These are phyloP conservation scores for Lordiphosa stackelbergi DNA, from an alignment of 1,140 invertebrate species.

Conservation along the genomic window DNA sequence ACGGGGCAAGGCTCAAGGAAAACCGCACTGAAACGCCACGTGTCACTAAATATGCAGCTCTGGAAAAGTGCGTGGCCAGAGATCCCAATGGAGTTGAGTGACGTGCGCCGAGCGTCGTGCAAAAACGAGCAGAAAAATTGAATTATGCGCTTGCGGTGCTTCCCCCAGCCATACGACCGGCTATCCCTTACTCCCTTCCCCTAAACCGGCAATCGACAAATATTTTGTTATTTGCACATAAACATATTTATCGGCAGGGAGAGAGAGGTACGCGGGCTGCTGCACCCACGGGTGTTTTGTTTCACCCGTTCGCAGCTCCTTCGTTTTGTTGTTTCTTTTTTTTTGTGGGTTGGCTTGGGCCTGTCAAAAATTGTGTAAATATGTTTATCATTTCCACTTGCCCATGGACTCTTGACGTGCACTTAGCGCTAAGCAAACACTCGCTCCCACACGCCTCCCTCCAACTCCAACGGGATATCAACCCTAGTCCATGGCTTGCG, in stretches of 20 bases:
- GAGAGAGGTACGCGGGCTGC: constrained; percentile 7
- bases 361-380: constrained; percentile 77
- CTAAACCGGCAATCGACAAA: constrained; percentile 66
- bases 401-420: constrained; percentile 45
- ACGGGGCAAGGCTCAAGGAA: constrained; percentile 11
- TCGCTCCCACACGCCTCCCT: constrained; percentile 1
- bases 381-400: constrained; percentile 77
- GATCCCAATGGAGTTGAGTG: constrained; percentile 64
- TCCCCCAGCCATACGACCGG: constrained; percentile 15
- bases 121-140: constrained; percentile 77
- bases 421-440: constrained; percentile 65
- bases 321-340: constrained; percentile 18
- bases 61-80: constrained; percentile 30
- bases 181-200: background rate
- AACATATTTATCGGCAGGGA: constrained; percentile 69
- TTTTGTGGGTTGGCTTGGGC: constrained; percentile 37
- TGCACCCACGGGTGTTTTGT: constrained; percentile 71
- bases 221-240: constrained; percentile 75
- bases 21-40: constrained; percentile 65
- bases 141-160: constrained; percentile 76
- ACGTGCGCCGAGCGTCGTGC: constrained; percentile 61
- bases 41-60: constrained; percentile 62
- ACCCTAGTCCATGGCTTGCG: constrained; percentile 36
- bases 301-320: constrained; percentile 61
- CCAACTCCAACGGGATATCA: constrained; percentile 10